Base-by-base conservation (phyloP, 2,888 invertebrate genomes). In the Cryptus armator region DNA sequence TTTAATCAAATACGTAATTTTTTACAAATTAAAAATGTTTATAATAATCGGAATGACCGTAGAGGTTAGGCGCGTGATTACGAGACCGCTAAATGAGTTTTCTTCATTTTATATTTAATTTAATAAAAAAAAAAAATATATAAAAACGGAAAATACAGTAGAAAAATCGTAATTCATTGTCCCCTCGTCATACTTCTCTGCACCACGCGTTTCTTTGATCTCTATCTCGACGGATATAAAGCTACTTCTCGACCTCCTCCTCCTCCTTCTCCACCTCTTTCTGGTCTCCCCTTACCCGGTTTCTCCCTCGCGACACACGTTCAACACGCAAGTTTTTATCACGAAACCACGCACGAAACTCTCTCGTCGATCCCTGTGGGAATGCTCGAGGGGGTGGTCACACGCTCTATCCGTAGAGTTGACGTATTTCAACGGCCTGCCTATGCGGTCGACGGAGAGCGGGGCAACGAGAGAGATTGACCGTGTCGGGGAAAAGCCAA, bases 221-320 rank as follows among this genome's bases (percentile, higher is more conserved):
- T 67, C 32, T 72, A 84, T 83, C 75, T 56, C 66, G 76, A 76
- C 64, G 12, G 56, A 84, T 56, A 80, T 51, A 80, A 80, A 76
- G 62, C 67, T 51, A 44, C 71, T 66, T 53, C 37, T 43, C 53
- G 29, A 37, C n/a, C 37, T 10, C 14, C 56, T 66, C n/a, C 37
- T 10, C 14, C 56, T 66, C 71, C 59, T 59, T 59, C 19, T 14
- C 16, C 67, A 16, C 10, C 37, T 10, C 14, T 46, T 66, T 66
- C 59, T n/a, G 59, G n/a, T 14, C 70, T 64, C 16, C 62, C 29
- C 51, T 51, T n/a, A 64, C 46, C 72, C 56, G n/a, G 32, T 19
- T 9, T 29, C 19, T 64, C 81, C 56, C 66, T 82, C 76, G 75
- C 62, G 43, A 62, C 48, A 84, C 75, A 71, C 83, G 64, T 74